A percentile compares a stretch with the other conserved stretches of the same genome.
phyloP scores from a whole-genome alignment of 2,113 vertebrate species.

The Ochotona princeps region DNA sequence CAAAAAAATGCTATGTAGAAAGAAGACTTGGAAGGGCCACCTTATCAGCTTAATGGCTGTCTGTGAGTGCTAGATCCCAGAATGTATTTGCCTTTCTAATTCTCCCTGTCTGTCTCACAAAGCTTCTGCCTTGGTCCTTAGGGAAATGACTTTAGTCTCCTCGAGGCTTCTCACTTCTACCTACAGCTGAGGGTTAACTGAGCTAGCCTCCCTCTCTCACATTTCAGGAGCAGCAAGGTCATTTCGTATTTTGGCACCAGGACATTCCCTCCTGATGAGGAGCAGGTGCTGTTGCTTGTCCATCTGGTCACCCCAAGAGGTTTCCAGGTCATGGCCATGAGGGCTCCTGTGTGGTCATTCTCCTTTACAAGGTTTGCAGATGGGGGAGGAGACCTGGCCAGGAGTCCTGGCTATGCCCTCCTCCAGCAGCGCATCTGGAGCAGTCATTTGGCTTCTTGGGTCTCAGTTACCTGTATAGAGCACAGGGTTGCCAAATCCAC shows the following conservation, averaged over 20 bases:
- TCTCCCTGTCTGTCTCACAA: background rate
- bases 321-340: accelerated
- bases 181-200: background rate
- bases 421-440: background rate
- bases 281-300: background rate
- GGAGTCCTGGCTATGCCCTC: background rate
- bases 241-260: background rate
- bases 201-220: background rate
- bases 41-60: background rate
- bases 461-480: background rate
- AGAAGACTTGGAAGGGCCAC: background rate
- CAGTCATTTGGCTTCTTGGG: background rate
- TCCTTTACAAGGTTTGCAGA: background rate
- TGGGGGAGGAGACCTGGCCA: background rate
- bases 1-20: background rate
- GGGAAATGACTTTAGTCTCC: background rate
- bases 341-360: background rate
- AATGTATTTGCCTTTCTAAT: background rate
- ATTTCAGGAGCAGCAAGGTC: background rate
- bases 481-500: background rate
- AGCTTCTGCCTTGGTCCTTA: background rate
- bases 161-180: background rate
- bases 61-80: background rate
- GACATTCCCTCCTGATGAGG: background rate
- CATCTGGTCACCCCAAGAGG: background rate